Evolutionary conservation across 2,797 vertebrate species (phyloP).

Genomic region (Cirrhinus mrigala): DNA sequence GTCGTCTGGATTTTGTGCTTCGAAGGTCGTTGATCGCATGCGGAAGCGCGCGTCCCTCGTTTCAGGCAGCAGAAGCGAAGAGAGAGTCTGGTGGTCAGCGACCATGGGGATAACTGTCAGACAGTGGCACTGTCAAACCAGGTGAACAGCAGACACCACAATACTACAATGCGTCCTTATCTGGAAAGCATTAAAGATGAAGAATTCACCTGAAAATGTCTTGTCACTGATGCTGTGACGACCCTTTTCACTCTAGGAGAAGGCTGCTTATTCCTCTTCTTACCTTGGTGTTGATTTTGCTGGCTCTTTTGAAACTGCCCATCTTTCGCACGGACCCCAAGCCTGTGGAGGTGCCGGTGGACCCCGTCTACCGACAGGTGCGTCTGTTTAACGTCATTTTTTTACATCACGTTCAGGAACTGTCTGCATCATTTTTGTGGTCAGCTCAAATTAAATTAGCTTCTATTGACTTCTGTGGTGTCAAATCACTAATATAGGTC

Average conservation of each 20-base stretch:
- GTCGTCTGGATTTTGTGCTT: not conserved
- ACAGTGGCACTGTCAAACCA: not conserved
- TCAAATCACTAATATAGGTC: not conserved
- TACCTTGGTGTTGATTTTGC: not conserved
- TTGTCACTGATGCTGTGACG: not conserved
- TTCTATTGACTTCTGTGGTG: not conserved
- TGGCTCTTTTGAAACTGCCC: slow-evolving; percentile 1
- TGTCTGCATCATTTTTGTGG: not conserved
- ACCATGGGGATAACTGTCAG: not conserved
- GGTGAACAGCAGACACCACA: not conserved
- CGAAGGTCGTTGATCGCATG: not conserved
- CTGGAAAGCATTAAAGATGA: not conserved
- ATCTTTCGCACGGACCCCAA: not conserved
- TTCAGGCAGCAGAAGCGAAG: not conserved
- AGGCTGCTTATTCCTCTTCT: not conserved
- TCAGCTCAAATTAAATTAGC: not conserved
- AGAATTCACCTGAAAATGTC: not conserved
- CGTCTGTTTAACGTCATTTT: not conserved
- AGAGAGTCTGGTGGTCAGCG: not conserved
- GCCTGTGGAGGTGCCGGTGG: slow-evolving; percentile 19
- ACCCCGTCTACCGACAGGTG: slow-evolving; percentile 18
- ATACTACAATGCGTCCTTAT: not conserved
- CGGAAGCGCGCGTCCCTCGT: not conserved
- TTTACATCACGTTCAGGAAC: not conserved
- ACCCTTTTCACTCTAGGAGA: not conserved